Evolutionary conservation across 1,140 invertebrate species (phyloP).

Genomic region (Carposina sasakii): DNA sequence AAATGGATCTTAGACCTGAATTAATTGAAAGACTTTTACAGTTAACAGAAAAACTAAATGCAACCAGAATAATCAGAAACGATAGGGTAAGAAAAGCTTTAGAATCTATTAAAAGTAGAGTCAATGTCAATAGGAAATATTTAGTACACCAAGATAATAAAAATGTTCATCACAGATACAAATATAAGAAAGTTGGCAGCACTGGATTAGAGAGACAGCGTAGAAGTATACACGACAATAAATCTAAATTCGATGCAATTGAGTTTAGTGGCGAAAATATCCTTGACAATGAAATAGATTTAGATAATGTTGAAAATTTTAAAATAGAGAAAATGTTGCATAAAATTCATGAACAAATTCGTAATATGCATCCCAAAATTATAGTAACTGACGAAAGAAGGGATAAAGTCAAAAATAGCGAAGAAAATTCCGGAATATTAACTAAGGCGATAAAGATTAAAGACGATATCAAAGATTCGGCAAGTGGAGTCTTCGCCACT

Average conservation of each 20-base stretch:
- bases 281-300: slow-evolving; percentile 37
- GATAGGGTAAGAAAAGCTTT: slow-evolving; percentile 2
- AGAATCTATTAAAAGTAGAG: neutral
- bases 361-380: slow-evolving; percentile 19
- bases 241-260: neutral
- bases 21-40: too few species aligned
- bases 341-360: slow-evolving; percentile 39
- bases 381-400: slow-evolving; percentile 7
- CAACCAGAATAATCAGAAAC: too few species aligned
- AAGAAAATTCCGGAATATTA: slow-evolving; percentile 38
- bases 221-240: slow-evolving; percentile 23
- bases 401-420: slow-evolving; percentile 24
- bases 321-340: slow-evolving; percentile 38
- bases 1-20: too few species aligned
- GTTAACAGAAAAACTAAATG: too few species aligned
- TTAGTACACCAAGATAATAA: too few species aligned
- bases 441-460: slow-evolving; percentile 39
- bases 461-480: slow-evolving; percentile 35
- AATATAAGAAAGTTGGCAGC: neutral
- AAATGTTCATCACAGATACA: neutral
- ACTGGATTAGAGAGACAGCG: slow-evolving; percentile 9
- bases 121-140: too few species aligned
- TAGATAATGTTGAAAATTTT: slow-evolving; percentile 21
- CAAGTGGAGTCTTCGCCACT: slow-evolving; percentile 43
- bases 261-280: slow-evolving; percentile 5